Percentiles rank a stretch among this genome's conserved stretches.
These are phyloP conservation scores for Cephus nigrinus DNA, from an alignment of 2,888 invertebrate species.

Conservation along the genomic window DNA sequence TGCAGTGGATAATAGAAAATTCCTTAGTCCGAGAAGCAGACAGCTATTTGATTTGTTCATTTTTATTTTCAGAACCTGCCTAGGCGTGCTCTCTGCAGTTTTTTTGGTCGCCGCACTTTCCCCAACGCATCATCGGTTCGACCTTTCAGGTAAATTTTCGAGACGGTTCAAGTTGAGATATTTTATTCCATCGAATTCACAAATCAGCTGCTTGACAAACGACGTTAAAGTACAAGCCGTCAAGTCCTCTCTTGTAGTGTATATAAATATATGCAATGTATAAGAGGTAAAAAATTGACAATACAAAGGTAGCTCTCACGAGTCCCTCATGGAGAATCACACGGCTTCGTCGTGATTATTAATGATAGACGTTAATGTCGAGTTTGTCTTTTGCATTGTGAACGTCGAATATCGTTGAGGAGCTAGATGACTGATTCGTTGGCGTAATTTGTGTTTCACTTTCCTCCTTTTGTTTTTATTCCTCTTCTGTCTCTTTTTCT, in stretches of 20 bases:
- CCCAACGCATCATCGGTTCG: slow-evolving; percentile 46
- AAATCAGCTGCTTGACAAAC: neutral
- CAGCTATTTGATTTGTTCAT: neutral
- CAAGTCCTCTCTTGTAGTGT: neutral
- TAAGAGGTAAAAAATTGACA: slow-evolving; percentile 15
- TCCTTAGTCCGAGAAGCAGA: neutral
- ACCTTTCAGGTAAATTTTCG: slow-evolving; percentile 53
- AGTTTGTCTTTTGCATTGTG: neutral
- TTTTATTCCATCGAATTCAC: neutral
- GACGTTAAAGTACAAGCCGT: neutral
- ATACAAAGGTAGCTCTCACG: slow-evolving; percentile 35
- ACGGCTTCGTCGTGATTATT: slow-evolving; percentile 2
- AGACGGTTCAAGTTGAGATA: neutral
- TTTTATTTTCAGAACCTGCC: slow-evolving; percentile 53
- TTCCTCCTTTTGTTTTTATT: slow-evolving; percentile 1
- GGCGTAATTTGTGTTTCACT: slow-evolving; percentile 26
- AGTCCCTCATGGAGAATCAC: slow-evolving; percentile 14
- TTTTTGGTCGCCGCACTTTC: slow-evolving; percentile 44
- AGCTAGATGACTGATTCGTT: slow-evolving; percentile 18
- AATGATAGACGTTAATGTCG: slow-evolving; percentile 10
- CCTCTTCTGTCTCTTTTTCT: slow-evolving; percentile 4
- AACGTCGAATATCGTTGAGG: neutral
- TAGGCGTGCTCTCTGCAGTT: slow-evolving; percentile 51
- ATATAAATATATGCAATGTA: neutral
- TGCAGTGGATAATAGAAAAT: neutral